Conservation (phyloP, 2,888 invertebrate genomes). For the Nomada hirtipes region DNA sequence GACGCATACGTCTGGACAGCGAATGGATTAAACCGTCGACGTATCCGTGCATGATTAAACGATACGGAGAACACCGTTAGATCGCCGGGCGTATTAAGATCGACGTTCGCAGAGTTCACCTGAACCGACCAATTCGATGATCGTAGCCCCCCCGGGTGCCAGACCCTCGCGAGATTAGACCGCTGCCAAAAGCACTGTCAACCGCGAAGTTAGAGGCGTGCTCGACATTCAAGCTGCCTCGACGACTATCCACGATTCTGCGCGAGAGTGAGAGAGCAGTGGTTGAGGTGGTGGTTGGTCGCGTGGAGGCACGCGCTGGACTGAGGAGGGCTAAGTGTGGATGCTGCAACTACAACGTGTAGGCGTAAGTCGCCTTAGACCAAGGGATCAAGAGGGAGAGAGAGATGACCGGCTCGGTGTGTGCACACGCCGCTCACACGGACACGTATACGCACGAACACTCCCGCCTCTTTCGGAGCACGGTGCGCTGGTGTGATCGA, state of each 20-base stretch:
- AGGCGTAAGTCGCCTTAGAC: constrained; percentile 82
- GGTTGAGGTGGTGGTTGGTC: constrained; percentile 82
- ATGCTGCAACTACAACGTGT: constrained; percentile 83
- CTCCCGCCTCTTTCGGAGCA: constrained; percentile 47
- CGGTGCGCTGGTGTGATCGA: constrained; percentile 24
- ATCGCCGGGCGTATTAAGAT: neutral
- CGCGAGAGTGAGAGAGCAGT: constrained; percentile 74
- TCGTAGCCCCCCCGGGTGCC: neutral
- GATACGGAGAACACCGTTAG: constrained; percentile 1
- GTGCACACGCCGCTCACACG: constrained; percentile 36
- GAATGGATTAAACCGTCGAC: neutral
- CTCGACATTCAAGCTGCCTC: constrained; percentile 54
- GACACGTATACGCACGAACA: constrained; percentile 4
- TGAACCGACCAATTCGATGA: constrained; percentile 6
- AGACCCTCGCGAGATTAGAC: constrained; percentile 31
- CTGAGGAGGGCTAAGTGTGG: constrained; percentile 83
- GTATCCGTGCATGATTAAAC: neutral
- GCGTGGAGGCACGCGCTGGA: constrained; percentile 84
- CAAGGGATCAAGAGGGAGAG: constrained; percentile 68
- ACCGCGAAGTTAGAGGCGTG: constrained; percentile 53
- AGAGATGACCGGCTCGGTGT: constrained; percentile 43
- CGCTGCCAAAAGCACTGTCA: constrained; percentile 65
- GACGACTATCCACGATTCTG: constrained; percentile 73
- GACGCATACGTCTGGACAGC: neutral
- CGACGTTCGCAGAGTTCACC: constrained; percentile 1